Evolutionary conservation across 1,140 invertebrate genomes (phyloP), one percentile per base, ranked within the genome.

Genomic region (Cataglyphis hispanica): DNA sequence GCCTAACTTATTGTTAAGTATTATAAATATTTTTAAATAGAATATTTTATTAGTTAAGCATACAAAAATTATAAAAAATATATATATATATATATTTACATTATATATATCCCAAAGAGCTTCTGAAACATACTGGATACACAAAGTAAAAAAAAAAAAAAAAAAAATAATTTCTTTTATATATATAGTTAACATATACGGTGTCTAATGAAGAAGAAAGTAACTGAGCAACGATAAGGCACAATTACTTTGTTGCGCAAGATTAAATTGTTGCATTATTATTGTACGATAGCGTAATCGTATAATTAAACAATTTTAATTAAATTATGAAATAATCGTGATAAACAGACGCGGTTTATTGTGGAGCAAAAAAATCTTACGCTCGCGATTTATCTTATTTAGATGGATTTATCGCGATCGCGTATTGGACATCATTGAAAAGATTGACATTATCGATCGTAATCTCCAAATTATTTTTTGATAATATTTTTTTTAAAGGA

Each of bases 251-350:
- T 8, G 16, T 31, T 56, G 19, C 22, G 7, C 27, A 43, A 83
- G 66, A 81, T 81, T 72, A 81, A 53, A 74, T 74, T 60, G 53
- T 74, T 25, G 22, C 31, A 37, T 16, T 10, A 56, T 50, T 50
- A 5, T 19, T 19, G 11, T 50, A 50, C 13, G 67, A 72, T 83
- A 80, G n/a, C 53, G 25, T 83, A 83, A 83, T 83, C 53, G 37
- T 22, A n/a, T 83, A 83, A 83, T 83, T n/a, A n/a, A n/a, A 74
- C 3, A 37, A 74, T 61, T 83, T 60, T 83, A 83, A 83, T 83
- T 72, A 83, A 83, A 61, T 74, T 43, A 46, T 22, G 34, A 72
- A 58, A 69, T 67, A 67, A 80, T 40, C 37, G 27, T 8, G 40
- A 74, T 74, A 74, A 46, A n/a, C 22, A 31, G 40, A 67, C 43